These are phyloP conservation scores for Melangyna quadrimaculata DNA, from an alignment of 2,888 invertebrate species.

Conservation along the genomic window DNA sequence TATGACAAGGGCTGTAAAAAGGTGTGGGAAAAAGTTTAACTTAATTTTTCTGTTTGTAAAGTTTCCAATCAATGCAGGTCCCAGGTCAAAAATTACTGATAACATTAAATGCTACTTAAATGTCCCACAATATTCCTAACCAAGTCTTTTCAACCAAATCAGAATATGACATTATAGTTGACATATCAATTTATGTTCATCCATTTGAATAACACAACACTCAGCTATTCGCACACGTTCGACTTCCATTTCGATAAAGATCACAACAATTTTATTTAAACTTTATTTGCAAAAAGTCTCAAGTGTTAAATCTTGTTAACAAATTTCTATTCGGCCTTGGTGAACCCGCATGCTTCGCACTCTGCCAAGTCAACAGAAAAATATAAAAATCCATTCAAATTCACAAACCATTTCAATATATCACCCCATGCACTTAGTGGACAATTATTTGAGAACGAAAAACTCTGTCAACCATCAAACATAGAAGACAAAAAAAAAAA, in stretches of 20 bases:
- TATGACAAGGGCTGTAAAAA: too few relatives aligned
- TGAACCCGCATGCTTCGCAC: slow-evolving; percentile 43
- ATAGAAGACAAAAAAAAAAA: neutral
- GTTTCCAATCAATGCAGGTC: too few relatives aligned
- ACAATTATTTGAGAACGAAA: slow-evolving; percentile 36
- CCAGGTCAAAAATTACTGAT: too few relatives aligned
- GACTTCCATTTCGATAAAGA: slow-evolving; percentile 52
- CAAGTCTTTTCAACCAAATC: neutral
- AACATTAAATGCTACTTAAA: neutral
- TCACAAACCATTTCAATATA: slow-evolving; percentile 63
- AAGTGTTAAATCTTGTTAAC: slow-evolving; percentile 50
- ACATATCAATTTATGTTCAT: slow-evolving; percentile 49
- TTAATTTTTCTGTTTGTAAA: too few relatives aligned
- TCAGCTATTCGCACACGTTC: slow-evolving; percentile 11
- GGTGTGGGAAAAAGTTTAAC: too few relatives aligned
- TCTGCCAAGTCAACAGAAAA: slow-evolving; percentile 33
- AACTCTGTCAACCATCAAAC: slow-evolving; percentile 23
- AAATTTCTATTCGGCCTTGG: slow-evolving; percentile 60
- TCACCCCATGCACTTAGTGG: slow-evolving; percentile 44
- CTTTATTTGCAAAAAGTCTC: slow-evolving; percentile 32
- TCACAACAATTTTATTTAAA: slow-evolving; percentile 62
- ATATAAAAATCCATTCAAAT: slow-evolving; percentile 25
- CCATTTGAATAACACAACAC: slow-evolving; percentile 1
- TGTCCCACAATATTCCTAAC: neutral
- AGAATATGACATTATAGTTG: slow-evolving; percentile 27